These are phyloP conservation scores for Lycocorax pyrrhopterus DNA, from an alignment of 2,113 vertebrate species.

Conservation along the genomic window DNA sequence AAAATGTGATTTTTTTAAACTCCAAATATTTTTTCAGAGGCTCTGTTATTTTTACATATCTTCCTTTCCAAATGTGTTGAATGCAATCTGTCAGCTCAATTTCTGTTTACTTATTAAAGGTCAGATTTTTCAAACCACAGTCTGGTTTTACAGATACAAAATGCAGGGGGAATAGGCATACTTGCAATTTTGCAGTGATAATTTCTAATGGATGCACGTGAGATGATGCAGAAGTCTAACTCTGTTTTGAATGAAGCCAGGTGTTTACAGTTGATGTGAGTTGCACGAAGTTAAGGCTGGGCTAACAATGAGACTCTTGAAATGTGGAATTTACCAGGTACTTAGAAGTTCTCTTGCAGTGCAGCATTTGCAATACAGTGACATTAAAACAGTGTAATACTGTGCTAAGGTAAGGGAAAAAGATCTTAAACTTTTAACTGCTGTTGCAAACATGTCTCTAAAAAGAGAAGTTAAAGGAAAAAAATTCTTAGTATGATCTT, in stretches of 20 bases:
- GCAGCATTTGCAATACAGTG: not conserved
- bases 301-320: not conserved
- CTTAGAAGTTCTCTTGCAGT: not conserved
- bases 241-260: not conserved
- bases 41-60: constrained; percentile 3
- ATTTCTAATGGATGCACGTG: not conserved
- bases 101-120: constrained; percentile 23
- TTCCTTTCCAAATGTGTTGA: not conserved
- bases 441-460: not conserved
- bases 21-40: constrained; percentile 29
- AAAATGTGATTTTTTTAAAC: constrained; percentile 5
- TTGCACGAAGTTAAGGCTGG: not conserved
- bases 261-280: not conserved
- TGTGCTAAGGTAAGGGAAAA: not conserved
- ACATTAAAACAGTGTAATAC: not conserved
- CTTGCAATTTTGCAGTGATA: not conserved
- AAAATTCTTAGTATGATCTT: not conserved
- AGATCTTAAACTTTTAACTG: not conserved
- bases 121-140: not conserved
- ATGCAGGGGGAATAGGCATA: not conserved
- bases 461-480: not conserved
- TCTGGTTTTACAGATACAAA: not conserved
- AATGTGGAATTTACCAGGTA: not conserved
- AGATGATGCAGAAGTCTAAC: not conserved
- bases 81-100: constrained; percentile 3